Conservation (phyloP, 2,113 vertebrate genomes). For the Hippocampus guttulatus region DNA sequence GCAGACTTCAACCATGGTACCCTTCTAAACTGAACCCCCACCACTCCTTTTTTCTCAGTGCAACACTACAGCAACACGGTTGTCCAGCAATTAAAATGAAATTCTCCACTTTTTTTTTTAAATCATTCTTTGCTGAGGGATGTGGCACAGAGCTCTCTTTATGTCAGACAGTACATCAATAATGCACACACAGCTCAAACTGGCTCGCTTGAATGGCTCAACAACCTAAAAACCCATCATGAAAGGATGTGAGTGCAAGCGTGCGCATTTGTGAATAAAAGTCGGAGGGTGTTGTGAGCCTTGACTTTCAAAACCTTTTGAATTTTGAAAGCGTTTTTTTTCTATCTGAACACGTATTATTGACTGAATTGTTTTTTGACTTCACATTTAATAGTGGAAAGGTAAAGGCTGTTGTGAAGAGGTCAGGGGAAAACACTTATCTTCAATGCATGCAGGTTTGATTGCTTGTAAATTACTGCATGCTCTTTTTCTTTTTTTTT, state of each 20-base stretch:
- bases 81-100: conserved; percentile 37
- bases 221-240: conserved; percentile 48
- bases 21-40: not conserved
- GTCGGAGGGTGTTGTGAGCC: conserved; percentile 30
- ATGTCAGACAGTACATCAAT: conserved; percentile 58
- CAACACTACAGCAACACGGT: conserved; percentile 2
- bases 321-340: conserved; percentile 31
- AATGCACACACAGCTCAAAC: conserved; percentile 61
- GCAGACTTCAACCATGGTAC: not conserved
- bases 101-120: not conserved
- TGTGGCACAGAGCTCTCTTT: conserved; percentile 44
- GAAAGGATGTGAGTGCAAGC: conserved; percentile 37
- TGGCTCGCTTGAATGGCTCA: conserved; percentile 48
- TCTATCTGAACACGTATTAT: conserved; percentile 1
- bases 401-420: not conserved
- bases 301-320: conserved; percentile 35
- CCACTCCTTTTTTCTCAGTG: conserved; percentile 17
- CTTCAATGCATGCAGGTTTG: not conserved
- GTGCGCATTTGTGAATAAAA: conserved; percentile 23
- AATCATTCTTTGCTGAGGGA: conserved; percentile 21
- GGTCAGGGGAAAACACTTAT: not conserved
- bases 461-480: not conserved
- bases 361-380: not conserved
- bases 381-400: not conserved
- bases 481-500: not conserved